A percentile compares a stretch with the other conserved stretches of the same genome.
Evolutionary conservation across 2,797 vertebrate genomes (phyloP).

Genomic region (Scomberomorus guttatus): DNA sequence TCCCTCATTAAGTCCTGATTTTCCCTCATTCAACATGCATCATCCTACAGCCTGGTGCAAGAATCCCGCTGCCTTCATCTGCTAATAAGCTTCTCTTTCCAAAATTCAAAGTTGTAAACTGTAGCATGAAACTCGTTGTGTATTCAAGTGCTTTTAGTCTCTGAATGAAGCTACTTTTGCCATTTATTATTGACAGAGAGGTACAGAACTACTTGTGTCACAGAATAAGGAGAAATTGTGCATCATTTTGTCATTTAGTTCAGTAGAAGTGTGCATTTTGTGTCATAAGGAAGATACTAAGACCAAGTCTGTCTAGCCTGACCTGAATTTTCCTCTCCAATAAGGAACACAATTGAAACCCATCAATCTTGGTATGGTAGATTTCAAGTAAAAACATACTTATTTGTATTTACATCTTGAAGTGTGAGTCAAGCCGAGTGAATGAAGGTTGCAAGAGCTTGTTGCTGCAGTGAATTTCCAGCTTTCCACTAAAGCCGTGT

Average conservation of each 20-base stretch:
- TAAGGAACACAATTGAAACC: too few species aligned
- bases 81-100: slow-evolving; percentile 40
- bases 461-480: background rate
- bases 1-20: slow-evolving; percentile 56
- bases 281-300: background rate
- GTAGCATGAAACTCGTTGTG: background rate
- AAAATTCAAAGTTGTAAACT: slow-evolving; percentile 32
- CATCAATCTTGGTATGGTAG: too few species aligned
- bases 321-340: background rate
- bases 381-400: background rate
- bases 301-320: background rate
- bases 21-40: slow-evolving; percentile 32
- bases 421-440: background rate
- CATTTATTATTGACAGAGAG: slow-evolving; percentile 23
- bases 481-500: background rate
- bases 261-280: background rate
- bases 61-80: slow-evolving; percentile 31
- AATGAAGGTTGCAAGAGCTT: too few species aligned
- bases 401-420: background rate
- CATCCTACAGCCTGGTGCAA: slow-evolving; percentile 17
- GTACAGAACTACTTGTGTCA: slow-evolving; percentile 2
- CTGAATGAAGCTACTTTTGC: slow-evolving; percentile 20
- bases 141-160: slow-evolving; percentile 27
- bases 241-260: slow-evolving; percentile 18
- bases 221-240: background rate